Conservation (phyloP, 1,140 invertebrate species). For the Drosophila varians region DNA sequence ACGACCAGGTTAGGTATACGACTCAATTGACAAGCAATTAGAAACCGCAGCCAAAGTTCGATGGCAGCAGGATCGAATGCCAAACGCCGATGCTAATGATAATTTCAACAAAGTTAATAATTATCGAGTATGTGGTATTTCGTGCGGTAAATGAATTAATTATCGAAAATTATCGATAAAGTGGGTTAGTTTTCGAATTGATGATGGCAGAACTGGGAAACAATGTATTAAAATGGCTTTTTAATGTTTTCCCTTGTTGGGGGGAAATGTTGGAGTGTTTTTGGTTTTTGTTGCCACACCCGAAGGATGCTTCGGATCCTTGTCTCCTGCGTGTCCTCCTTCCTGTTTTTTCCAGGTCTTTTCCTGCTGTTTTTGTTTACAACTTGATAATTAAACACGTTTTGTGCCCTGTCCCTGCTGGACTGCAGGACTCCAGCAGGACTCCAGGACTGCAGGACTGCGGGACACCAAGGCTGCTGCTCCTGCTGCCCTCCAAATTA, state of each 20-base stretch:
- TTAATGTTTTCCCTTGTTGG: constrained; percentile 21
- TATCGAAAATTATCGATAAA: not conserved
- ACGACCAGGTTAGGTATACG: constrained; percentile 8
- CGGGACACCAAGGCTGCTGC: constrained; percentile 19
- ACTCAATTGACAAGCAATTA: constrained; percentile 70
- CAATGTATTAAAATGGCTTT: constrained; percentile 36
- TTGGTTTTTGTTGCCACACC: constrained; percentile 9
- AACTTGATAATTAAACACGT: constrained; percentile 82
- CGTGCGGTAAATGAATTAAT: not conserved
- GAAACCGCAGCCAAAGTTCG: constrained; percentile 50
- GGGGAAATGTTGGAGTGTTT: constrained; percentile 3
- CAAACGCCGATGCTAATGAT: constrained; percentile 1
- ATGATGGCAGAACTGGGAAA: not conserved
- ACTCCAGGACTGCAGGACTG: not conserved
- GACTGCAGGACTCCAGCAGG: not conserved
- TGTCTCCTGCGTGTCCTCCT: not conserved
- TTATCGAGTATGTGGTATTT: not conserved
- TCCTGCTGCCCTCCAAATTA: constrained; percentile 70
- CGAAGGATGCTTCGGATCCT: constrained; percentile 15
- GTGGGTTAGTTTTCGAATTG: not conserved
- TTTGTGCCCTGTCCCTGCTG: constrained; percentile 28
- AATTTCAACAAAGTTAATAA: not conserved
- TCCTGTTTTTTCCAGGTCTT: constrained; percentile 5
- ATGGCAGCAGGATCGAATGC: constrained; percentile 15
- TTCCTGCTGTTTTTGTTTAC: constrained; percentile 70